Base-by-base conservation (phyloP, 2,888 invertebrate genomes). In the Tetranychus truncatus region DNA sequence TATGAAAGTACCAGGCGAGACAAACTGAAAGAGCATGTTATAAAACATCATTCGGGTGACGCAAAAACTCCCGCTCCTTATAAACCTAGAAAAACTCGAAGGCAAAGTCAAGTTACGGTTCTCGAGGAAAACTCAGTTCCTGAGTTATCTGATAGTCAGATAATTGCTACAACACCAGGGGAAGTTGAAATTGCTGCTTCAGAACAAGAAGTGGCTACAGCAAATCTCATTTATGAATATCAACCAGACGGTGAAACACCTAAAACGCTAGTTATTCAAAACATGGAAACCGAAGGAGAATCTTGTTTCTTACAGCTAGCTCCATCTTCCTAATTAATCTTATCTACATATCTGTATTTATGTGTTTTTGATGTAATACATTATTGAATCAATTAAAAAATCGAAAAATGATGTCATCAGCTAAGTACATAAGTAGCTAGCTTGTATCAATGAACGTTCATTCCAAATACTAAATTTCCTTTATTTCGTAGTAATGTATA, bases 1-100 rank as follows among this genome's bases (percentile, higher is more conserved):
- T 88, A 88, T 80, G 86, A 86, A 2, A 87, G 87, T 76, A 86
- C 87, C 1, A 82, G 88, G 74, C 82, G 87, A 24, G 88, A 88
- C 81, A 88, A 88, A 81, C 81, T 88, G 45, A 88, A 88, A 80
- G 88, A 84, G 76, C 85, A 85, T 78, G 80, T 83, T 4, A 78
- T 81, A 71, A 84, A 84, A 77, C 84, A 85, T 78, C 85, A 85
- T 78, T 69, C 69, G 21, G 69, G 69, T 20, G 69, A 69, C 21
- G 79, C 80, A 0, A 78, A 79, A 9, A 78, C 80, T 20, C 78
- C 77, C 73, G 75, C 75, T 6, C 78, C 79, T 6, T 80, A 80
- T 75, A 78, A 79, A 66, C 78, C 80, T 18, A 77, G 80, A 45
- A 80, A 79, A 72, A 79, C 79, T 8, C 1, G 34, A 45, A 73